phyloP scores from a whole-genome alignment of 2,888 invertebrate genomes.

The Dioctria rufipes region DNA sequence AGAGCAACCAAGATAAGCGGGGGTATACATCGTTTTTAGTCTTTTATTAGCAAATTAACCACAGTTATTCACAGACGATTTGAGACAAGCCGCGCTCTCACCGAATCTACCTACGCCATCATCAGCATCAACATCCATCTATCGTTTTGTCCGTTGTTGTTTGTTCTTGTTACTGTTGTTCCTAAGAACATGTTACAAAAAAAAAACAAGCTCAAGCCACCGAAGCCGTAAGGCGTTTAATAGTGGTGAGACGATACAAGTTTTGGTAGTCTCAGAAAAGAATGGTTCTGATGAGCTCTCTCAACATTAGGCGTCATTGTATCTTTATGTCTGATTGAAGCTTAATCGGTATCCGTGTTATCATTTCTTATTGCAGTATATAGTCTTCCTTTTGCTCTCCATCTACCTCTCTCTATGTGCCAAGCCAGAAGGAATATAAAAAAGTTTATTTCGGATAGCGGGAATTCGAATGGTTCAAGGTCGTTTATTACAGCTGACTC shows the following conservation, averaged over 20 bases:
- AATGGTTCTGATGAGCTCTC: not conserved
- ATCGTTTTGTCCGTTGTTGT: not conserved
- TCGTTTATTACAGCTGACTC: conserved; percentile 29
- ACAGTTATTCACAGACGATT: not conserved
- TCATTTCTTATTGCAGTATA: not conserved
- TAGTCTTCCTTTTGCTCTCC: not conserved
- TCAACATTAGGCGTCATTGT: not conserved
- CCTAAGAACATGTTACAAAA: not conserved
- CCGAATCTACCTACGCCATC: not conserved
- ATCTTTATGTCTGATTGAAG: not conserved
- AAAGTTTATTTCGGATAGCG: conserved; percentile 32
- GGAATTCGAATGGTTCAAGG: conserved; percentile 42
- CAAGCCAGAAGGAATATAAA: not conserved
- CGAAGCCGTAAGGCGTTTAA: not conserved
- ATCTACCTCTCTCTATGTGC: not conserved
- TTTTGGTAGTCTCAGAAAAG: not conserved
- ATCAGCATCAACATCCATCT: not conserved
- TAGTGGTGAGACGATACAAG: not conserved
- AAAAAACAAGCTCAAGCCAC: too few species aligned
- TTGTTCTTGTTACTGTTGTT: not conserved
- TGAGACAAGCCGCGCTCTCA: not conserved
- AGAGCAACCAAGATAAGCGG: not conserved
- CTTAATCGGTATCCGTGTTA: not conserved
- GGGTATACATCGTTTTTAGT: not conserved
- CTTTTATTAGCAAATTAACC: not conserved